These are phyloP conservation scores for Anas platyrhynchos DNA, from an alignment of 2,113 vertebrate genomes.

Conservation along the genomic window DNA sequence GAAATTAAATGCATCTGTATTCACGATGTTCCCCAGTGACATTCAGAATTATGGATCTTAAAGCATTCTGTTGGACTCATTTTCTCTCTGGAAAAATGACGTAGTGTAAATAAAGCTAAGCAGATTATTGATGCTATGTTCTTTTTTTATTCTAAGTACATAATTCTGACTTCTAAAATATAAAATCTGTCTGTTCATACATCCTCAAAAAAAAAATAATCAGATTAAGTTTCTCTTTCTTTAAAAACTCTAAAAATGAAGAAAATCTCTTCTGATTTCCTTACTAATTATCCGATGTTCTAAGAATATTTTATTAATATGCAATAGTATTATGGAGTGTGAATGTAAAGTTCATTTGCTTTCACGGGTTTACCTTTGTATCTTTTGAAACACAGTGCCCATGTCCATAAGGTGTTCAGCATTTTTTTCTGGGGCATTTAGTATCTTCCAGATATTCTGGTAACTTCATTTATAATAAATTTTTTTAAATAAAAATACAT, in stretches of 20 bases:
- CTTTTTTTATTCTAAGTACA: not conserved
- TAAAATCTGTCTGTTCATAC: not conserved
- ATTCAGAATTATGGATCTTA: slow-evolving; percentile 37
- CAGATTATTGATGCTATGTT: not conserved
- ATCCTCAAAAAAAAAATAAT: not conserved
- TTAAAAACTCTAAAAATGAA: not conserved
- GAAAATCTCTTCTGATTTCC: not conserved
- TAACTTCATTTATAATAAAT: not conserved
- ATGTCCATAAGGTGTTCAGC: not conserved
- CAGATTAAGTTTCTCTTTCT: not conserved
- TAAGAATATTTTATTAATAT: not conserved
- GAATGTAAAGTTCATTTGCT: not conserved
- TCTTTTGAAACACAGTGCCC: not conserved
- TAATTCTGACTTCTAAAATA: slow-evolving; percentile 35
- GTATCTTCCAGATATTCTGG: not conserved
- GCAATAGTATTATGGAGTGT: not conserved
- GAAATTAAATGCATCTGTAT: slow-evolving; percentile 52
- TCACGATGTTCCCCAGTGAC: slow-evolving; percentile 26
- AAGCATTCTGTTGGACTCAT: slow-evolving; percentile 35
- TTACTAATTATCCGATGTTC: not conserved
- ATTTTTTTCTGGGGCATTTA: not conserved
- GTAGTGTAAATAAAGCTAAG: slow-evolving; percentile 3
- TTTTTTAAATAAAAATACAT: too few relatives aligned
- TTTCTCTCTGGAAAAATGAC: slow-evolving; percentile 18
- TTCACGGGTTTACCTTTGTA: not conserved